These are phyloP conservation scores for Phallusia fumigata DNA, from an alignment of 23 tunicate genomes.

Conservation along the genomic window DNA sequence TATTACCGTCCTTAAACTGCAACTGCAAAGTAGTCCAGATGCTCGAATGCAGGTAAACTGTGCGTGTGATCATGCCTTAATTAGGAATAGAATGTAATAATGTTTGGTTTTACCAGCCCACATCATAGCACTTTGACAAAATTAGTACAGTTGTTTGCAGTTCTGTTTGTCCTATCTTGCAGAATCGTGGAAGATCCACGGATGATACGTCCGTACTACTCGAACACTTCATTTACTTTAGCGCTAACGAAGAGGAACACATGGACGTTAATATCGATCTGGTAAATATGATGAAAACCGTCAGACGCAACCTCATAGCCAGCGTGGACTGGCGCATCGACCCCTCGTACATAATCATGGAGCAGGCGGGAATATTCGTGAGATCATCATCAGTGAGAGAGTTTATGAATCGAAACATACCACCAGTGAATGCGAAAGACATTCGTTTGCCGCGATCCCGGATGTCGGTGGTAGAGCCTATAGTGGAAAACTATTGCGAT, in stretches of 20 bases:
- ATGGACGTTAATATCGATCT: background rate
- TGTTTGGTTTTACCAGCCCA: too few species aligned
- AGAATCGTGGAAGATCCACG: background rate
- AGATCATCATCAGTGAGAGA: background rate
- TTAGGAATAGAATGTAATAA: too few species aligned
- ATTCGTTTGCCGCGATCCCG: background rate
- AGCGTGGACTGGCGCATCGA: background rate
- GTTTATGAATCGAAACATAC: background rate
- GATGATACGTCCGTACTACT: background rate
- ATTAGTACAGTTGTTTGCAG: too few species aligned
- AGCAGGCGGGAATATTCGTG: background rate
- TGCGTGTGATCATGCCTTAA: too few species aligned
- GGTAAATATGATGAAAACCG: background rate
- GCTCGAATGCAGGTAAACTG: too few species aligned
- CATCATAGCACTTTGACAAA: too few species aligned
- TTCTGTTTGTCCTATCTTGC: background rate
- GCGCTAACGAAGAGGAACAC: background rate
- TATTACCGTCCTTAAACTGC: too few species aligned
- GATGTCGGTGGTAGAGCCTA: background rate
- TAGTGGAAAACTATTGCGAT: background rate
- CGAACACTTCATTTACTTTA: background rate
- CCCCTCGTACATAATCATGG: background rate
- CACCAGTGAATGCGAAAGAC: background rate
- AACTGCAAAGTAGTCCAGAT: too few species aligned
- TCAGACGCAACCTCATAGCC: background rate